A percentile compares a stretch with the other conserved stretches of the same genome.
phyloP scores from a whole-genome alignment of 2,888 invertebrate species.

The Temnothorax unifasciatus region DNA sequence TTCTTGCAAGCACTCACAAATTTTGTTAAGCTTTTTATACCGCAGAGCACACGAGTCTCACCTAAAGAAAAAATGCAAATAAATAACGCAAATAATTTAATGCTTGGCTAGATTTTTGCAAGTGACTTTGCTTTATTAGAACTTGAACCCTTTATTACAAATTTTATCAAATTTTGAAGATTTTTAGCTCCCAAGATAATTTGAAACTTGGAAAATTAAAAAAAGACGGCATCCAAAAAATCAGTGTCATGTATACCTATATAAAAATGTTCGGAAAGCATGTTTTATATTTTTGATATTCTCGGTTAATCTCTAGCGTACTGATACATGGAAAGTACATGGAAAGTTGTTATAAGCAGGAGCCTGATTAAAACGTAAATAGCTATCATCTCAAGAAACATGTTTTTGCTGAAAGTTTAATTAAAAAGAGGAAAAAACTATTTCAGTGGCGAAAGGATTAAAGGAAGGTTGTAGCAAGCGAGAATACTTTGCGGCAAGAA shows the following conservation, averaged over 20 bases:
- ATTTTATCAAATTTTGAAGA: not conserved
- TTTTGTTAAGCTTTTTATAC: constrained; percentile 14
- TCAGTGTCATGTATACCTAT: not conserved
- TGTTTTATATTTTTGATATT: constrained; percentile 7
- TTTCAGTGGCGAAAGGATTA: constrained; percentile 49
- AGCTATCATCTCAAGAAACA: constrained; percentile 55
- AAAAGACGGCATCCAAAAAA: not conserved
- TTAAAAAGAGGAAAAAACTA: constrained; percentile 49
- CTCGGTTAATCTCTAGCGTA: constrained; percentile 20
- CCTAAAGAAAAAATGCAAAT: not conserved
- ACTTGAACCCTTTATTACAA: not conserved
- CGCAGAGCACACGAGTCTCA: not conserved
- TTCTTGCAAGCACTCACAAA: not conserved
- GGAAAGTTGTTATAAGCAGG: constrained; percentile 19
- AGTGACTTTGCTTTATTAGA: not conserved
- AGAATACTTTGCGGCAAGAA: constrained; percentile 42
- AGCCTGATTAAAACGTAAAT: constrained; percentile 56
- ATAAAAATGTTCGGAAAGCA: not conserved
- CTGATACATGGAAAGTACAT: constrained; percentile 37
- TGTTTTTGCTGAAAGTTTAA: constrained; percentile 50
- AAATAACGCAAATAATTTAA: not conserved
- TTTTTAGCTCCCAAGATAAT: not conserved
- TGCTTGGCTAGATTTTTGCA: not conserved
- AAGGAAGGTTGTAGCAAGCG: constrained; percentile 52
- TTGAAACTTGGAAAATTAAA: not conserved